phyloP scores from a whole-genome alignment of 2,888 invertebrate species.

The Drosophila macrothrix region DNA sequence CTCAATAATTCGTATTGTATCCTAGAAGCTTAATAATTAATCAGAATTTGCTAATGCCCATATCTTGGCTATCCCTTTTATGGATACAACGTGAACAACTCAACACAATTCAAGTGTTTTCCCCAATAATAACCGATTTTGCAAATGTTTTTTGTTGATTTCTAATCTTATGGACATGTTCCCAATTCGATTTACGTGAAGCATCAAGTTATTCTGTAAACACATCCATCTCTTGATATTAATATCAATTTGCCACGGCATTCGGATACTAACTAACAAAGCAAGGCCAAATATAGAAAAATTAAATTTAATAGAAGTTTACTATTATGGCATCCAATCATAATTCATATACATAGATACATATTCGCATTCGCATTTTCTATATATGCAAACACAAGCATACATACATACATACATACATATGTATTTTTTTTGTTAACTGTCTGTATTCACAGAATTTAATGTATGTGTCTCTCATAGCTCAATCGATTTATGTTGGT shows the following conservation, averaged over 20 bases:
- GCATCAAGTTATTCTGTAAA: neutral
- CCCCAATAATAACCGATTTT: neutral
- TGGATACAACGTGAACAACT: neutral
- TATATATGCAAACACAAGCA: neutral
- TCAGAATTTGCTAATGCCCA: neutral
- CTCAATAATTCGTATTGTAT: neutral
- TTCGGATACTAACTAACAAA: neutral
- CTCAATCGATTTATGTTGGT: constrained; percentile 24
- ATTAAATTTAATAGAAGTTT: neutral
- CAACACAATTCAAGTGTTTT: neutral
- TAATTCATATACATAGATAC: constrained; percentile 1
- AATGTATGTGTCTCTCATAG: constrained; percentile 30
- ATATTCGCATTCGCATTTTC: neutral
- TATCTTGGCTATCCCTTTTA: neutral
- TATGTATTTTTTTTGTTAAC: constrained; percentile 1
- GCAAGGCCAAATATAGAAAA: neutral
- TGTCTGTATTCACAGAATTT: neutral
- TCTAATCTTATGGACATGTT: neutral
- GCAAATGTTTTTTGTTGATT: neutral
- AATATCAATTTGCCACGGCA: neutral
- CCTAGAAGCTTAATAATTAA: neutral
- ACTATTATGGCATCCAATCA: neutral
- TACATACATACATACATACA: constrained; percentile 13
- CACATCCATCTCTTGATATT: neutral
- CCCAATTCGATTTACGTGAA: neutral